These are phyloP conservation scores for Hemithea aestivaria DNA, from an alignment of 2,888 invertebrate species.

Conservation along the genomic window DNA sequence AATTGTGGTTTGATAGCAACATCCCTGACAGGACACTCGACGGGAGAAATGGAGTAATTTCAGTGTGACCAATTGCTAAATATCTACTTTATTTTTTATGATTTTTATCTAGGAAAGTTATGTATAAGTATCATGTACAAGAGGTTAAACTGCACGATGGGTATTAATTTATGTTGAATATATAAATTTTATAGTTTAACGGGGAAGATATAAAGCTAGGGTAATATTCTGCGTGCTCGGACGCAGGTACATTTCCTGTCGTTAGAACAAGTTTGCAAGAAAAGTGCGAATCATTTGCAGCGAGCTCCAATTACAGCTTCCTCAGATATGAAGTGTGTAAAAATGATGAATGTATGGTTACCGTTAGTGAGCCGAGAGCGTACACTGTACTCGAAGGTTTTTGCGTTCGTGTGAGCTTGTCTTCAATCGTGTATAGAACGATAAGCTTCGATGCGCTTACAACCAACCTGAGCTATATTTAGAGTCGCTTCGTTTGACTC, in stretches of 20 bases:
- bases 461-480: conserved; percentile 63
- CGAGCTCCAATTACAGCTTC: conserved; percentile 13
- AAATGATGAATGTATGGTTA: conserved; percentile 44
- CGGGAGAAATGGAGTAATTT: conserved; percentile 37
- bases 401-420: conserved; percentile 55
- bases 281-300: conserved; percentile 5
- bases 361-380: conserved; percentile 49
- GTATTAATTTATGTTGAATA: too few species aligned
- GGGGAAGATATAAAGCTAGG: too few species aligned
- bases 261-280: conserved; percentile 6
- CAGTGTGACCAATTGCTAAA: too few species aligned
- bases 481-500: conserved; percentile 57
- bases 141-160: too few species aligned
- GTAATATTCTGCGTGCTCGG: neutral
- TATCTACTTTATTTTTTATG: too few species aligned
- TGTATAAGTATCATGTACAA: too few species aligned
- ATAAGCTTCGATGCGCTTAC: conserved; percentile 66
- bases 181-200: too few species aligned
- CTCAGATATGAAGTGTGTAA: conserved; percentile 35
- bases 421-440: conserved; percentile 62
- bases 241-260: conserved; percentile 3
- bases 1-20: conserved; percentile 38
- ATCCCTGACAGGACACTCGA: conserved; percentile 30
- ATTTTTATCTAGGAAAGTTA: too few species aligned
- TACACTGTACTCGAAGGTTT: conserved; percentile 47